A percentile compares a stretch with the other conserved stretches of the same genome.
These are phyloP conservation scores for Schizopygopsis malacanthus DNA, from an alignment of 2,797 vertebrate species.

Conservation along the genomic window DNA sequence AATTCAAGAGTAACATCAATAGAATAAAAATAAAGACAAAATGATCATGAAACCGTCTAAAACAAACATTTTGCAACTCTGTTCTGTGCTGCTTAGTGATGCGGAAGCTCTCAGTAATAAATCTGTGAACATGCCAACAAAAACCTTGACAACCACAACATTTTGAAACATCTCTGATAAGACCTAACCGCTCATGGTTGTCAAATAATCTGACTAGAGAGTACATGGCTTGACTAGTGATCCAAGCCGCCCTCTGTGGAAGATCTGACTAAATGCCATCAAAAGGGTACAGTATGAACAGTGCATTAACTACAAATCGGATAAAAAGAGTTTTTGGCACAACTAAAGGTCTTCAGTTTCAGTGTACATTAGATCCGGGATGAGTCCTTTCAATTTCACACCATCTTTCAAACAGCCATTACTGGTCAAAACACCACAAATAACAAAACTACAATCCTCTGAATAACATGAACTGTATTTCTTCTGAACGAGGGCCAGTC, in stretches of 20 bases:
- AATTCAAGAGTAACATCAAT: background rate
- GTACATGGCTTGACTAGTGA: background rate
- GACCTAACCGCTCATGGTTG: background rate
- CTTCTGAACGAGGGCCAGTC: constrained; percentile 33
- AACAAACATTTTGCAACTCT: background rate
- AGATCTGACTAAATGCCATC: background rate
- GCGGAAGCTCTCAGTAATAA: background rate
- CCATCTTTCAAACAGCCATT: background rate
- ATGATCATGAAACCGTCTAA: background rate
- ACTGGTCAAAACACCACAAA: background rate
- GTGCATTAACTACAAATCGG: background rate
- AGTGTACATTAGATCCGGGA: background rate
- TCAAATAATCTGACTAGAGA: background rate
- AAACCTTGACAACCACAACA: background rate
- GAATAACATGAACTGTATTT: constrained; percentile 11
- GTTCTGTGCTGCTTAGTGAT: background rate
- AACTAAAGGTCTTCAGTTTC: background rate
- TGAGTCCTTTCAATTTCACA: background rate
- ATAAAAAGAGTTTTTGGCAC: background rate
- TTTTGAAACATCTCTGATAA: background rate
- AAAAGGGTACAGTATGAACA: background rate
- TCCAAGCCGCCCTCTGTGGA: background rate
- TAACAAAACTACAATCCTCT: background rate
- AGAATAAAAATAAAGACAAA: background rate
- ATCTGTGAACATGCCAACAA: background rate